Evolutionary conservation across 2,113 vertebrate species (phyloP), one percentile per base, ranked within the genome.

Genomic region (Atlantisia rogersi): DNA sequence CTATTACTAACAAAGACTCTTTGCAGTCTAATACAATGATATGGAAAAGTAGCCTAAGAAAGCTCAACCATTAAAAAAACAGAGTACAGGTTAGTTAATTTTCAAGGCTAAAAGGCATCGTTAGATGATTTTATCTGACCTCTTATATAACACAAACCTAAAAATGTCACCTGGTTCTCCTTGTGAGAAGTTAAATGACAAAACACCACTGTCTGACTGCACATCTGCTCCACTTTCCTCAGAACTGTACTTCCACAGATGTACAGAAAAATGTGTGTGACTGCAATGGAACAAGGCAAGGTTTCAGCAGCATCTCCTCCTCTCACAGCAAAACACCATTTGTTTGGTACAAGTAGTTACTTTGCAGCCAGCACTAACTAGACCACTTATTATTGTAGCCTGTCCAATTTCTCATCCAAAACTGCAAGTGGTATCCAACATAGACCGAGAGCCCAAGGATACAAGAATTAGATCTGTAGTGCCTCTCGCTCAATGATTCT

Each of bases 361-460:
- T 92, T 48, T 88, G 77, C 69, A 94, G 93, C 60, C 52, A 86
- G 86, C 56, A 84, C 80, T 94, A 96, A 96, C 91, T 81, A 94
- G 80, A 88, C n/a, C 56, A 86, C 91, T 90, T 81, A 83, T 80
- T 93, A 88, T 67, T 92, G 83, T 35, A 89, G 73, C 71, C 76
- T 88, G 86, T 81, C 76, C 83, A 84, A 80, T 95, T 92, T 60
- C 83, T 92, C 88, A 92, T 76, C 86, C 79, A 87, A 88, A 92
- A 88, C 58, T 73, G 71, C 68, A 77, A 44, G 88, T 62, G 44
- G 71, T 77, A 90, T 90, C 92, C 86, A 92, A 77, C 35, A 86
- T 19, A 39, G 2, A 77, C 76, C 52, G 88, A 88, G 88, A 96
- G 92, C 52, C 91, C 91, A 93, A 92, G 94, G 92, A 94, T 86